These are phyloP conservation scores for Pantherophis vulpinus DNA, from an alignment of 2,797 vertebrate genomes.

Conservation along the genomic window DNA sequence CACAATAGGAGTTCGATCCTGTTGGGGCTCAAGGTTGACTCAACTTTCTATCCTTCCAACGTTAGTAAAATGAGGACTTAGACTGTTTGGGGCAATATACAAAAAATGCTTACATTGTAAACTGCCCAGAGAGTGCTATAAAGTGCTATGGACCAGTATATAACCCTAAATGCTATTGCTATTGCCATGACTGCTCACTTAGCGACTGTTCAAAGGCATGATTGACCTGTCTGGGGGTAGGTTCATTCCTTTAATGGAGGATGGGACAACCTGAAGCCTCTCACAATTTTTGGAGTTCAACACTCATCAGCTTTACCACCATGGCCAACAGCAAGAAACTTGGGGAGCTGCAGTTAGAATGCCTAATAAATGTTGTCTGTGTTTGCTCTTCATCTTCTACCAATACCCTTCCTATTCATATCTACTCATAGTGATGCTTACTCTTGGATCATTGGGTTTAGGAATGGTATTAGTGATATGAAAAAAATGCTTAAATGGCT, in stretches of 20 bases:
- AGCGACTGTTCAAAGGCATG: too few species aligned
- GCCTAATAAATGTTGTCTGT: background rate
- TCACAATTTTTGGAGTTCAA: background rate
- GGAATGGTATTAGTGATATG: background rate
- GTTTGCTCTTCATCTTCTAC: background rate
- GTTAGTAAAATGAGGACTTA: too few species aligned
- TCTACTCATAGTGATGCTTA: background rate
- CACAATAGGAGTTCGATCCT: too few species aligned
- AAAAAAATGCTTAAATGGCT: background rate
- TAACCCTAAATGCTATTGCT: too few species aligned
- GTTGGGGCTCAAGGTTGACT: too few species aligned
- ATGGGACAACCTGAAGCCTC: background rate
- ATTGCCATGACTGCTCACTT: too few species aligned
- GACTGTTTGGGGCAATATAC: too few species aligned
- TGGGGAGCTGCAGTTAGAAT: background rate
- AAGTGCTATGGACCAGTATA: too few species aligned
- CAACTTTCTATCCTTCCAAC: too few species aligned
- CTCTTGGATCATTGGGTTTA: background rate
- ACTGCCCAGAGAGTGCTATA: too few species aligned
- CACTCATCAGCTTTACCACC: background rate
- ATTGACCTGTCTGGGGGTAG: background rate
- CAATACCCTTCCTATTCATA: background rate
- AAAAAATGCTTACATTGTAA: too few species aligned
- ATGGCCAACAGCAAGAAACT: background rate
- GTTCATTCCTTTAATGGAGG: background rate